A percentile compares a stretch with the other conserved stretches of the same genome.
Evolutionary conservation across 2,888 invertebrate species (phyloP).

Genomic region (Oscheius sp.): DNA sequence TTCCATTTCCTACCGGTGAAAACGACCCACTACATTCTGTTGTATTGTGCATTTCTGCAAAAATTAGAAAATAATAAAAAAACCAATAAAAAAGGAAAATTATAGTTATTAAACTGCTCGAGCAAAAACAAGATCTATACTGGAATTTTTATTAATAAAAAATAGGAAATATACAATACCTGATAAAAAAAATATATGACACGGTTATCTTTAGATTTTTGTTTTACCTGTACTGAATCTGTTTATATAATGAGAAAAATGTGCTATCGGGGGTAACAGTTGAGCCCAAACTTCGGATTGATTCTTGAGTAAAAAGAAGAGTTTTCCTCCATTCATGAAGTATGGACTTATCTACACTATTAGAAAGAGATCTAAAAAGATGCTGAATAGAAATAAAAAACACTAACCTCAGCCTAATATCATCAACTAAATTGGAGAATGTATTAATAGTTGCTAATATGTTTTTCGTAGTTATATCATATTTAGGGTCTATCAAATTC

Average conservation of each 20-base stretch:
- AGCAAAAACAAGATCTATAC: background rate
- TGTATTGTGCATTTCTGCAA: conserved; percentile 13
- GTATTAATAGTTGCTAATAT: background rate
- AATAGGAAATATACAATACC: background rate
- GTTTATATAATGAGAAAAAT: conserved; percentile 20
- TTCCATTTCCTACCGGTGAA: background rate
- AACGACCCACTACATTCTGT: background rate
- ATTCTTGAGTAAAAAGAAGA: background rate
- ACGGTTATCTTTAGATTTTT: background rate
- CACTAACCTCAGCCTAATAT: conserved; percentile 21
- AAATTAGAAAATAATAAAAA: background rate
- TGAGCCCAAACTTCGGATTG: background rate
- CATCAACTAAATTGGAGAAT: conserved; percentile 8
- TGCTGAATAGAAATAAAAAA: background rate
- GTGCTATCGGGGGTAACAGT: background rate
- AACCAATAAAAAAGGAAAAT: background rate
- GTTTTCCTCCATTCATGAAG: background rate
- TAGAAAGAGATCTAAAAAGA: conserved; percentile 19
- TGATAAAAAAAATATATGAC: background rate
- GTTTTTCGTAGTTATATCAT: background rate
- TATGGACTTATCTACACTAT: background rate
- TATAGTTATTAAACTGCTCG: background rate
- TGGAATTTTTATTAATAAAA: background rate
- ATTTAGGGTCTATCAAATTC: background rate
- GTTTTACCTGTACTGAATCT: conserved; percentile 18